Conservation (phyloP, 2,888 invertebrate species). For the Barypeithes pellucidus region DNA sequence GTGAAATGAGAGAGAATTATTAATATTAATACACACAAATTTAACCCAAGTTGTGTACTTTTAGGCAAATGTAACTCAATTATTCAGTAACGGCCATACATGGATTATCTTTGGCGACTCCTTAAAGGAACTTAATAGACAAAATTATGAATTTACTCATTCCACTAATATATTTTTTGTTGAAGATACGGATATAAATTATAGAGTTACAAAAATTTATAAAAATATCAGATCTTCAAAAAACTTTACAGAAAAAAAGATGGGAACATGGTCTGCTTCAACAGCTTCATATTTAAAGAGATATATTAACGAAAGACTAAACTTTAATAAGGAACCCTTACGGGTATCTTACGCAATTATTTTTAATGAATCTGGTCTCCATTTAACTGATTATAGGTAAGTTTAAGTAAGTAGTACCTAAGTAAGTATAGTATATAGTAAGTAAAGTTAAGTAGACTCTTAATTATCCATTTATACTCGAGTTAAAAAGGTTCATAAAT, state of each 20-base stretch:
- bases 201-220: constrained; percentile 1
- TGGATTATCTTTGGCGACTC: constrained; percentile 10
- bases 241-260: background rate
- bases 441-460: no score
- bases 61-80: background rate
- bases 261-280: background rate
- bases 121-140: background rate
- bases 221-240: background rate
- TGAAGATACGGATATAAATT: background rate
- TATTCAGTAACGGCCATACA: background rate
- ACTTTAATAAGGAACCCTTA: background rate
- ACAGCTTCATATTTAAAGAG: background rate
- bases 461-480: no score
- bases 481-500: no score
- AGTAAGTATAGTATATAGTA: no score
- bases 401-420: background rate
- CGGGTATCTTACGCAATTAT: constrained; percentile 14
- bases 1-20: no score
- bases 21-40: no score
- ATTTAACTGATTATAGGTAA: constrained; percentile 19
- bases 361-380: background rate
- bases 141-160: background rate
- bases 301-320: background rate
- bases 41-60: background rate
- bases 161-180: constrained; percentile 3